A percentile compares a stretch with the other conserved stretches of the same genome.
These are phyloP conservation scores for Plumapathes pennacea DNA, from an alignment of 92 coral and sea anemone genomes.

Conservation along the genomic window DNA sequence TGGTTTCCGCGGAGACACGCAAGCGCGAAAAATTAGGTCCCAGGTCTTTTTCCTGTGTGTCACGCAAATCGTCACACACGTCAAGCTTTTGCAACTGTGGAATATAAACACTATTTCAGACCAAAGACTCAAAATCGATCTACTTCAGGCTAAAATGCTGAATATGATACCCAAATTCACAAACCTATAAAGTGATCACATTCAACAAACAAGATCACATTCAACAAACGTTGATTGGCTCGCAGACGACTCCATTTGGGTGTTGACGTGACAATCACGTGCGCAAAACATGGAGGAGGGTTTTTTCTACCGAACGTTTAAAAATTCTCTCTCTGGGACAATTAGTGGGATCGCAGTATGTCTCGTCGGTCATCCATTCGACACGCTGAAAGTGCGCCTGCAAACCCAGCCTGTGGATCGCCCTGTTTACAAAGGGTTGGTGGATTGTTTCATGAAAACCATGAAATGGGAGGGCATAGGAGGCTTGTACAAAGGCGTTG, in stretches of 20 bases:
- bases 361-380: slow-evolving; percentile 89
- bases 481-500: slow-evolving; percentile 86
- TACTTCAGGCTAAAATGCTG: too few species aligned
- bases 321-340: slow-evolving; percentile 76
- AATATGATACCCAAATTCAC: too few species aligned
- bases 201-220: too few species aligned
- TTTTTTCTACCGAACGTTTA: slow-evolving; percentile 63
- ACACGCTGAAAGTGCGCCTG: slow-evolving; percentile 82
- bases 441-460: slow-evolving; percentile 81
- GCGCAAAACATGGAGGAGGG: background rate
- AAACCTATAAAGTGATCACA: too few species aligned
- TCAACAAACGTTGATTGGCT: too few species aligned
- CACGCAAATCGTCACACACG: too few species aligned
- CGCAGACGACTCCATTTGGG: too few species aligned
- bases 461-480: slow-evolving; percentile 94
- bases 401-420: slow-evolving; percentile 84
- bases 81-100: too few species aligned
- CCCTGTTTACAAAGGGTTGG: slow-evolving; percentile 74
- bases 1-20: slow-evolving; percentile 20
- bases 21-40: too few species aligned
- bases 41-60: too few species aligned
- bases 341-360: slow-evolving; percentile 84
- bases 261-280: background rate
- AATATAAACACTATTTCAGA: slow-evolving; percentile 9
- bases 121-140: background rate